Conservation (phyloP, 2,888 invertebrate species). For the Sialis fuliginosa region DNA sequence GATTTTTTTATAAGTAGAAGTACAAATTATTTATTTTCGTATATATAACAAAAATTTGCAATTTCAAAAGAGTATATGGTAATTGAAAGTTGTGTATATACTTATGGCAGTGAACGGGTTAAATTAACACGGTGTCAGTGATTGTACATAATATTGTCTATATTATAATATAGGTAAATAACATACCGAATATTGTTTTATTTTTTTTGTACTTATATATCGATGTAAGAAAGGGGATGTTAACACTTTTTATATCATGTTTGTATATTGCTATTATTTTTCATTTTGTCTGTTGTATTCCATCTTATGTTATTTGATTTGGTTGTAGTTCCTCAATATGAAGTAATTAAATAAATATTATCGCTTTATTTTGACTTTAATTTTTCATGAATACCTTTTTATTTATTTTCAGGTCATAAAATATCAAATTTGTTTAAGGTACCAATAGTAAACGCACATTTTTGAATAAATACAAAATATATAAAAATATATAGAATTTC, state of each 20-base stretch:
- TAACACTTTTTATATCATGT: background rate
- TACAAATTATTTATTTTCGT: background rate
- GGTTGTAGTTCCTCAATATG: slow-evolving; percentile 2
- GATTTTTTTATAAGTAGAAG: background rate
- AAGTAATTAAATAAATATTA: background rate
- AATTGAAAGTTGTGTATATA: too few relatives aligned
- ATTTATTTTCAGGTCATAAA: too few relatives aligned
- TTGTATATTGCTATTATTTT: background rate
- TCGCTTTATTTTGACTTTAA: background rate
- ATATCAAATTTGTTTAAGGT: too few relatives aligned
- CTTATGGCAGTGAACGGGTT: too few relatives aligned
- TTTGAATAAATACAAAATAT: too few relatives aligned
- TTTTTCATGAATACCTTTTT: too few relatives aligned
- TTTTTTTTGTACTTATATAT: background rate
- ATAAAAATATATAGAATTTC: too few relatives aligned
- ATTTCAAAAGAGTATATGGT: too few relatives aligned
- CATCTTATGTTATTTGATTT: background rate
- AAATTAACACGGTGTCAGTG: background rate
- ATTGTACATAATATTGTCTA: background rate
- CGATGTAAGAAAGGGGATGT: background rate
- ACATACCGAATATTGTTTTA: background rate
- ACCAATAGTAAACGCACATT: too few relatives aligned
- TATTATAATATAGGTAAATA: background rate
- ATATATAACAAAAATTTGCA: background rate
- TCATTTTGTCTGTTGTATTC: background rate